Conservation (phyloP, 1,140 invertebrate genomes). For the Asbolus verrucosus region DNA sequence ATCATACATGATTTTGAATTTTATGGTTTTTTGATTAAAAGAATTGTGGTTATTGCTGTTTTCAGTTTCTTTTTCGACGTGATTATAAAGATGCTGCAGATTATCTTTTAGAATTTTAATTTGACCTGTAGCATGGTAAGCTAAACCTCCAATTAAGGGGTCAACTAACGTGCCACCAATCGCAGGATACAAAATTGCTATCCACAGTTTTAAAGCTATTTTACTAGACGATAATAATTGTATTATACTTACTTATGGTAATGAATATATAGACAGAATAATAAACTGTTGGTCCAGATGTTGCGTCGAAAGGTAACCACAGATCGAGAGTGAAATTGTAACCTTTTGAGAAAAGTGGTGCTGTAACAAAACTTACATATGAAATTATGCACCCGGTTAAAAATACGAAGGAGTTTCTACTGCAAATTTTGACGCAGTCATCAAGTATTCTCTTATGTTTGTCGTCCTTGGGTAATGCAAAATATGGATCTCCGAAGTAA, state of each 20-base stretch:
- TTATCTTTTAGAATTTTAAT: slow-evolving; percentile 20
- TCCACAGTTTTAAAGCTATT: background rate
- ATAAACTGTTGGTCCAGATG: background rate
- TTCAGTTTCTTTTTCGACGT: background rate
- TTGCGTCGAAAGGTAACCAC: background rate
- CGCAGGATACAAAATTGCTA: slow-evolving; percentile 14
- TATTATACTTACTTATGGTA: background rate
- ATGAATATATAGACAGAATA: background rate
- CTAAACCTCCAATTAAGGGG: slow-evolving; percentile 4
- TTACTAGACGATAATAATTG: background rate
- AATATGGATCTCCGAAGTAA: background rate
- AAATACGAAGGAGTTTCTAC: background rate
- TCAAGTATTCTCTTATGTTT: background rate
- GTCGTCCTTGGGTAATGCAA: background rate
- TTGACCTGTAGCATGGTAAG: slow-evolving; percentile 8
- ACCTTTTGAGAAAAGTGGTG: slow-evolving; percentile 7
- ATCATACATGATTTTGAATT: background rate
- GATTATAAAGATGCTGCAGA: background rate
- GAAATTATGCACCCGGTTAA: background rate
- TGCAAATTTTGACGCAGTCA: background rate
- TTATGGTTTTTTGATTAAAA: slow-evolving; percentile 4
- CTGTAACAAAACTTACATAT: background rate
- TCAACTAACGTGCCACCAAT: background rate
- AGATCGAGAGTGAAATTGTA: background rate
- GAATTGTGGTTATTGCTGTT: too few species aligned